phyloP scores from a whole-genome alignment of 2,888 invertebrate genomes.

The Lobophora halterata region DNA sequence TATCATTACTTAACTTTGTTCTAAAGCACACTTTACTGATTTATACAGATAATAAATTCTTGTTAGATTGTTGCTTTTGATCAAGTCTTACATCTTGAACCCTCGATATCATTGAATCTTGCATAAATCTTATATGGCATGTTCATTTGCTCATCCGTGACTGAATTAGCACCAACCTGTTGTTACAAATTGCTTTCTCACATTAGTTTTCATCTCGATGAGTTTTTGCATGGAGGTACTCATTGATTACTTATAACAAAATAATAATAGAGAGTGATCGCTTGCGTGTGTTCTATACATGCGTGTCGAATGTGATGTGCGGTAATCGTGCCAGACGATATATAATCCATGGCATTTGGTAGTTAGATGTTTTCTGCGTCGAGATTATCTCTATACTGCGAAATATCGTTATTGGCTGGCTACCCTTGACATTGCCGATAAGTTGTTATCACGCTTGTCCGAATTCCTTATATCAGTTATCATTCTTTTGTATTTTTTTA shows the following conservation, averaged over 20 bases:
- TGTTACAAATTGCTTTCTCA: conserved; percentile 25
- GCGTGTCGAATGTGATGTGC: conserved; percentile 42
- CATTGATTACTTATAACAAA: conserved; percentile 44
- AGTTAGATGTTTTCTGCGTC: conserved; percentile 17
- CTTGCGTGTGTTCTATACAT: conserved; percentile 48
- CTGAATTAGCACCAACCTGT: conserved; percentile 15
- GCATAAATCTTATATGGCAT: conserved; percentile 5
- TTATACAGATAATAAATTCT: not conserved
- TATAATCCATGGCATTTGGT: conserved; percentile 21
- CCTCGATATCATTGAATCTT: no score
- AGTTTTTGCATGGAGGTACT: conserved; percentile 39
- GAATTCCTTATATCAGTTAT: conserved; percentile 1
- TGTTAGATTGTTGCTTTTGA: not conserved
- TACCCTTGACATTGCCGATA: conserved; percentile 24
- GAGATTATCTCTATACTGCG: conserved; percentile 12
- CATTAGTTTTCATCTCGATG: conserved; percentile 32
- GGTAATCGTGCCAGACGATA: conserved; percentile 23
- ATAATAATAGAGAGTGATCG: conserved; percentile 47
- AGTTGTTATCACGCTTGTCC: conserved; percentile 2
- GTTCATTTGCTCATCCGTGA: conserved; percentile 9
- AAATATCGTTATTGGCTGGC: conserved; percentile 8
- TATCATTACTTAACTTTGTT: no score
- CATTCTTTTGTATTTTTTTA: not conserved
- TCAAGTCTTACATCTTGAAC: no score
- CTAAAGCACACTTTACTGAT: no score